Evolutionary conservation across 2,797 vertebrate species (phyloP).

Genomic region (Hybognathus amarus): DNA sequence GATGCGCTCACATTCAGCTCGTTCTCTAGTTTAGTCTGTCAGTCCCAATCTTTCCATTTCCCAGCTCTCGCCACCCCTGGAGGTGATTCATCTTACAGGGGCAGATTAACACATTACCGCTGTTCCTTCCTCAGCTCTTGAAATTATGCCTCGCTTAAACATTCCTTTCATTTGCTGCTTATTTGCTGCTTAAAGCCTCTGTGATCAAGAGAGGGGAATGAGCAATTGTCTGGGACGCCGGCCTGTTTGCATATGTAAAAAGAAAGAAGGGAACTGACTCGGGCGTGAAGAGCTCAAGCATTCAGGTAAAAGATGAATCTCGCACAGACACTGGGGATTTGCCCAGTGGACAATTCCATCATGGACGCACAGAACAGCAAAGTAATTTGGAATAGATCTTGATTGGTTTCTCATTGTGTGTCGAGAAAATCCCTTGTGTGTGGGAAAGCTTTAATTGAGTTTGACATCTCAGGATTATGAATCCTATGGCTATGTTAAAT

Average conservation of each 20-base stretch:
- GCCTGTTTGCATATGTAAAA: constrained; percentile 60
- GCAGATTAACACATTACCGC: constrained; percentile 47
- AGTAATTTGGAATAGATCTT: constrained; percentile 67
- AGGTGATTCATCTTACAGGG: constrained; percentile 26
- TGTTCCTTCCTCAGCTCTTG: constrained; percentile 40
- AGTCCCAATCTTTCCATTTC: constrained; percentile 28
- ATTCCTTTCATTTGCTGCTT: constrained; percentile 51
- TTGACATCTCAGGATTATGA: constrained; percentile 81
- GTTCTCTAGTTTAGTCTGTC: constrained; percentile 16
- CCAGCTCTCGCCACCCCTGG: not conserved
- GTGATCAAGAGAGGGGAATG: constrained; percentile 43
- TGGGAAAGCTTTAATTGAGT: constrained; percentile 83
- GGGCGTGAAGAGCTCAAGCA: constrained; percentile 41
- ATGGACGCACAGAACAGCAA: constrained; percentile 35
- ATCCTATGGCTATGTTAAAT: constrained; percentile 85
- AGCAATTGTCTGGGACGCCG: constrained; percentile 29
- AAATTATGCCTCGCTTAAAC: constrained; percentile 49
- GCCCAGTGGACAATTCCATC: constrained; percentile 56
- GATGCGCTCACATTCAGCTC: not conserved
- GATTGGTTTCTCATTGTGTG: constrained; percentile 78
- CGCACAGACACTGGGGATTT: constrained; percentile 50
- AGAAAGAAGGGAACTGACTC: constrained; percentile 47
- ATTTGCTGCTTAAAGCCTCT: constrained; percentile 48
- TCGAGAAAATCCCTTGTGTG: constrained; percentile 72
- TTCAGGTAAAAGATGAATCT: constrained; percentile 56